Evolutionary conservation across 2,888 invertebrate species (phyloP), one percentile per base, ranked within the genome.

Genomic region (Agriopis marginaria): DNA sequence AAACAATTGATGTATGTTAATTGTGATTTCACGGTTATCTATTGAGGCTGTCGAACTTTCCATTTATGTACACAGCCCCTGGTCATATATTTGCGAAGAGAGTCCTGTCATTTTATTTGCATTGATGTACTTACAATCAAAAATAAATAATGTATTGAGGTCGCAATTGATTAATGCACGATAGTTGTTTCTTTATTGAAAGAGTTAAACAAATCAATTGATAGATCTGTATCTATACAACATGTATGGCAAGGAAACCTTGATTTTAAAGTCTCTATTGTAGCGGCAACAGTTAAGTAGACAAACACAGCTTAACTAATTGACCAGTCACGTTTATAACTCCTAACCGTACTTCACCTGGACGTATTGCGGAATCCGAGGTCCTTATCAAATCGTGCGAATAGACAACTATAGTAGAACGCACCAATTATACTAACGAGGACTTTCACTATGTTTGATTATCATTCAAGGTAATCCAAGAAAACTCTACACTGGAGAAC

Each of bases 401-500:
- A 89, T 85, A 85, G 82, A 89, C 85, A 80, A 82, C 82, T 83
- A 78, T 82, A 70, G 68, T 61, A 79, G 77, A 82, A 85, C 83
- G 82, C 80, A 87, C 87, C 89, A 92, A 91, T 93, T 92, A 91
- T 71, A 86, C 89, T 89, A 91, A 92, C 90, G 89, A 93, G 86
- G 82, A 92, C 93, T 93, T 93, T 93, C 92, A 91, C 93, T 90
- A 79, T 73, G 70, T 76, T 80, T 84, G 87, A 89, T 90, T 23
- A 90, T 77, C 87, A 84, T 91, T 90, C 91, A 91, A 92, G 90
- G 92, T 89, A 81, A 89, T 86, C 88, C 81, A 78, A 85, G 80
- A 83, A 77, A 85, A 85, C 80, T 81, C 85, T 82, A 49, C 84
- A 83, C 79, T 83, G 78, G 74, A 42, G 42, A 42, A 7, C 77